Base-by-base conservation (phyloP, 2,888 invertebrate genomes). In the Trichacis sp. region DNA sequence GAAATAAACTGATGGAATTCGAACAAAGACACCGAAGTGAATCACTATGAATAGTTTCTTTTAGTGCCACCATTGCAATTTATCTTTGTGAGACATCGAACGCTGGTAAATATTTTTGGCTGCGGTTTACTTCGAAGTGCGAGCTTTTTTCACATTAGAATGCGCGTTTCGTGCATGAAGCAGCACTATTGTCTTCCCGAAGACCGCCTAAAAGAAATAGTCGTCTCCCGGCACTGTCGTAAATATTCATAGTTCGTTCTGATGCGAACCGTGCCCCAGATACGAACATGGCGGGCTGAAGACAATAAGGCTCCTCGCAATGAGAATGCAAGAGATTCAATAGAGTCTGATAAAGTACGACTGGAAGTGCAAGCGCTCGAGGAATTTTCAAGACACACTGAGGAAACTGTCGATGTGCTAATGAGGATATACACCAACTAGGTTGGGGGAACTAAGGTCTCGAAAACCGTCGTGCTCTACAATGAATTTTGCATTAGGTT, bases 321-420 rank as follows among this genome's bases (percentile, higher is more conserved):
- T 54, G 61, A 65, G 61, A 65, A 58, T 57, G 53, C 50, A 54
- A 57, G 55, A 55, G 58, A 62, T 66, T 61, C 61, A 58, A 66
- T 62, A 52, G 66, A 62, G 29, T 58, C 48, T 52, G 61, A 66
- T 66, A 66, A 62, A 58, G 58, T 58, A 45, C 38, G 61, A 61
- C 49, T 55, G 55, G 51, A 65, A 43, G 57, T 30, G 49, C 45
- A 38, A 45, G 56, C 47, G 52, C 52, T 54, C 66, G 51, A 24
- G 63, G 60, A 43, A 59, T 67, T 63, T 63, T 67, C 59, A 46
- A 56, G 59, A 59, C 43, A 59, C 49, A 56, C 52, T 33, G 60
- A 57, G 24, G 54, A 33, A 43, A 58, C 29, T 47, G 48, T 36
- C 59, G 48, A 46, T 53, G 47, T 20, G 56, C 59, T 67, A 63